These are phyloP conservation scores for Archilochus colubris DNA, from an alignment of 2,113 vertebrate species.

Conservation along the genomic window DNA sequence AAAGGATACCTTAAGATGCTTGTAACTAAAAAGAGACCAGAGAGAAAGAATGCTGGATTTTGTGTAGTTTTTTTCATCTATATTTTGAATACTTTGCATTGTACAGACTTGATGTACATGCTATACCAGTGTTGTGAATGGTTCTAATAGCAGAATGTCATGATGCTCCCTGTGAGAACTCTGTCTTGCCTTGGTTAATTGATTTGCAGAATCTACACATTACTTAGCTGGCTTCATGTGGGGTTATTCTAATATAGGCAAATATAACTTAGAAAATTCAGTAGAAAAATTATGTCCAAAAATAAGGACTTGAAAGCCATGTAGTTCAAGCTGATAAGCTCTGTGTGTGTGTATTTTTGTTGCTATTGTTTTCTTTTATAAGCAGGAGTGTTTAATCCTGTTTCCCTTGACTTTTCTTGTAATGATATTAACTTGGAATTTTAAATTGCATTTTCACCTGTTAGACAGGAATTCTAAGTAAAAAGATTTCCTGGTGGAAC, in stretches of 20 bases:
- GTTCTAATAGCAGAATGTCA: background rate
- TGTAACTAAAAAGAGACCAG: background rate
- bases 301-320: background rate
- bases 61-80: background rate
- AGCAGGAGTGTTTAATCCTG: background rate
- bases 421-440: background rate
- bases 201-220: background rate
- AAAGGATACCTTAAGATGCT: background rate
- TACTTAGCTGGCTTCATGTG: background rate
- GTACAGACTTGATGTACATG: background rate
- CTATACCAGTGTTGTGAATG: background rate
- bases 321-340: background rate
- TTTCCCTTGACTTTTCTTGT: background rate
- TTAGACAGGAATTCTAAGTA: background rate
- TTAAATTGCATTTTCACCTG: background rate
- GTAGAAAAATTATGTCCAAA: background rate
- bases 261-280: background rate
- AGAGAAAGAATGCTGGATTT: background rate
- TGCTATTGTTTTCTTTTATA: background rate
- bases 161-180: background rate
- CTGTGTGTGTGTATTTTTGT: background rate
- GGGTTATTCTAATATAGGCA: background rate
- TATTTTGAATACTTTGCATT: background rate
- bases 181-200: background rate
- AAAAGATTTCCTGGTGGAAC: background rate